Evolutionary conservation across 2,888 invertebrate genomes (phyloP), one percentile per base, ranked within the genome.

Genomic region (Cephus sareptanus): DNA sequence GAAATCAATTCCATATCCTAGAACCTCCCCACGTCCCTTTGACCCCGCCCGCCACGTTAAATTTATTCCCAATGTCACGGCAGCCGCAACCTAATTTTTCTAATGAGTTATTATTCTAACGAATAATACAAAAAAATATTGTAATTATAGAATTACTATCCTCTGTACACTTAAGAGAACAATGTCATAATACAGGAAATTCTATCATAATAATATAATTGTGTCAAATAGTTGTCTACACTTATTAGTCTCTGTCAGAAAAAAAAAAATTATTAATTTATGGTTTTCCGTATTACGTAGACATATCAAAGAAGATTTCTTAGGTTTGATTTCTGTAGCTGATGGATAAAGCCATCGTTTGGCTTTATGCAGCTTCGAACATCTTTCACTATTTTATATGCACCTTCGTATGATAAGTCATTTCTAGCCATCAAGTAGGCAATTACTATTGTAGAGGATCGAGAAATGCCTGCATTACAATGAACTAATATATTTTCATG

Each of bases 391-490:
- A 94, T 90, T 74, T 92, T 89, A 83, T 94, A 95, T 0, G 97
- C 97, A 23, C 94, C 92, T 9, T 93, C 91, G 90, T 94, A 97
- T 34, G 87, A 85, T 91, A 95, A 93, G 11, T 89, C 89, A 37
- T 93, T 89, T 77, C 92, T 92, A 37, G 93, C 92, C 93, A 98
- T 98, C 76, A 98, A 92, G 92, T 96, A 98, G 11, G 94, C 96
- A 76, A 98, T 96, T 0, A 95, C 94, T 34, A 98, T 93, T 80
- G 95, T 94, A 0, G 97, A 94, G 3, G 98, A 96, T 13, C 98
- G 93, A 0, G 98, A 98, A 0, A 98, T 95, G 0, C 98, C 98
- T 0, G 98, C 98, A 91, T 98, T 98, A 89, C 98, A 98, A 92
- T 98, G 98, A 3, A 98, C 94, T 82, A 97, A 92, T 76, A 97